These are phyloP conservation scores for Drosophila cardini DNA, from an alignment of 1,140 invertebrate genomes.

Conservation along the genomic window DNA sequence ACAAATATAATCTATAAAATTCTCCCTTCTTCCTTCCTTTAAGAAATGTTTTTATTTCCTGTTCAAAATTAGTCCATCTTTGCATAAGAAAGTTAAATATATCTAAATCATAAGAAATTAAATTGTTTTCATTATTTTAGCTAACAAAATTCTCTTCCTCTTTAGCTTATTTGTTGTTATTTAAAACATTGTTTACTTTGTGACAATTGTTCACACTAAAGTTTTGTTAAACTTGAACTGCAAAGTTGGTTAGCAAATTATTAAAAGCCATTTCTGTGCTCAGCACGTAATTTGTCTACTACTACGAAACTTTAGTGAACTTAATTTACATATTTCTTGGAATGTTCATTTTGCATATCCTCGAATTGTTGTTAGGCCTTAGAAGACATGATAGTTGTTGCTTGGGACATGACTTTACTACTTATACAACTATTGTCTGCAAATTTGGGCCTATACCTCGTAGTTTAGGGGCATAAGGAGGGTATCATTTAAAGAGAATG, in stretches of 20 bases:
- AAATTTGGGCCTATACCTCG: background rate
- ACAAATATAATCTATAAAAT: too few relatives aligned
- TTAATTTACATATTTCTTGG: conserved; percentile 38
- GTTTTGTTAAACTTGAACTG: conserved; percentile 9
- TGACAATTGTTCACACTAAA: conserved; percentile 34
- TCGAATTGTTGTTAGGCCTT: background rate
- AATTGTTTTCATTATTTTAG: background rate
- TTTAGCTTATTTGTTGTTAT: background rate
- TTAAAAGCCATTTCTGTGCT: conserved; percentile 32
- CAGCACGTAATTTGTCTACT: conserved; percentile 42
- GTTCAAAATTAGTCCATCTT: too few relatives aligned
- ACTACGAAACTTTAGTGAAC: conserved; percentile 42
- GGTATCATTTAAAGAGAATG: background rate
- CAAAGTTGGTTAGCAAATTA: conserved; percentile 25
- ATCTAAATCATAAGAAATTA: background rate
- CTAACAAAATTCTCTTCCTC: conserved; percentile 6
- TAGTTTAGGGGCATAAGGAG: background rate
- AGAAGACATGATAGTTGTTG: background rate
- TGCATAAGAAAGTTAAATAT: conserved; percentile 12
- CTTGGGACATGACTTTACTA: background rate
- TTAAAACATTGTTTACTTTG: conserved; percentile 11
- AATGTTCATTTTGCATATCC: background rate
- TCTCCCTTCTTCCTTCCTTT: too few relatives aligned
- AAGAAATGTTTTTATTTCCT: too few relatives aligned
- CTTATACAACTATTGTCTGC: background rate